These are phyloP conservation scores for Acromyrmex charruanus DNA, from an alignment of 1,140 invertebrate species.

Conservation along the genomic window DNA sequence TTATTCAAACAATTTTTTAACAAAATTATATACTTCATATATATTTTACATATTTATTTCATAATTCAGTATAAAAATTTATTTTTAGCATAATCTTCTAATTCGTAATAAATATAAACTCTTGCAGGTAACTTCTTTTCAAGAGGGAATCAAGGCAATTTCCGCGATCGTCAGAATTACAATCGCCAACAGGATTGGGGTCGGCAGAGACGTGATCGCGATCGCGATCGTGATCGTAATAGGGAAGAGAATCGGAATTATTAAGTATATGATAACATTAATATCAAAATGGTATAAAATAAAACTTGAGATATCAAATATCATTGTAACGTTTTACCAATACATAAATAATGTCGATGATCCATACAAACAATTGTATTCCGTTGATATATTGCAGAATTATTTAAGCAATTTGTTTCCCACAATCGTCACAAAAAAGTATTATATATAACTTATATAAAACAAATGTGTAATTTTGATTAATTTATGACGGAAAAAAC, in stretches of 20 bases:
- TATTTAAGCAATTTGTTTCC: not conserved
- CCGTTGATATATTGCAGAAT: not conserved
- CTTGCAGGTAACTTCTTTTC: constrained; percentile 87
- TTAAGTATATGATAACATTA: constrained; percentile 50
- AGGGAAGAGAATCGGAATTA: constrained; percentile 84
- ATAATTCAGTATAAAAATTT: not conserved
- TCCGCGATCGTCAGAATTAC: constrained; percentile 87
- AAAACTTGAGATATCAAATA: not conserved
- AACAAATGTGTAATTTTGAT: constrained; percentile 19
- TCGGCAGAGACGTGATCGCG: constrained; percentile 85
- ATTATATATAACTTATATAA: constrained; percentile 45
- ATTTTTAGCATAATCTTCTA: too few relatives aligned
- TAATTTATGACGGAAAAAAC: constrained; percentile 11
- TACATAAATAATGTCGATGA: constrained; percentile 13
- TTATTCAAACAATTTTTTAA: not conserved
- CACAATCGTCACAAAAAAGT: not conserved
- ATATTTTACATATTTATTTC: constrained; percentile 44
- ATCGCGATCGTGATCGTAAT: constrained; percentile 80
- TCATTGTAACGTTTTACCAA: constrained; percentile 6
- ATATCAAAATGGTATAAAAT: not conserved
- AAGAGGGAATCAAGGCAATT: constrained; percentile 87
- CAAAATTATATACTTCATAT: not conserved
- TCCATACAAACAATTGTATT: not conserved
- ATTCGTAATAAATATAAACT: constrained; percentile 11
- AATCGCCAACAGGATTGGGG: constrained; percentile 87